phyloP scores from a whole-genome alignment of 2,797 vertebrate species.

The Alcedo atthis region DNA sequence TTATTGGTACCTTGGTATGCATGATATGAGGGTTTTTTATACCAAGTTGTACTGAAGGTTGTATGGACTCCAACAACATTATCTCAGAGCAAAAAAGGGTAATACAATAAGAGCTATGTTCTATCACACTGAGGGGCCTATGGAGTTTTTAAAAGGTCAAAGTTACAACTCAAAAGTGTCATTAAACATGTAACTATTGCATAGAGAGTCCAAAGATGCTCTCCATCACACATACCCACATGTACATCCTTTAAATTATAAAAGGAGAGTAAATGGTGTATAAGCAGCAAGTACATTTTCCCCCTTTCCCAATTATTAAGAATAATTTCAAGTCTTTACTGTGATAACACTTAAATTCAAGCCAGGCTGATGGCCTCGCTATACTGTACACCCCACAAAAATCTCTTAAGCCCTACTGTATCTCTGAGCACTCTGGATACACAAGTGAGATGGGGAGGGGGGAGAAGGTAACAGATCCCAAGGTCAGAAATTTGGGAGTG shows the following conservation, averaged over 20 bases:
- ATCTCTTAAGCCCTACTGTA: neutral
- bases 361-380: neutral
- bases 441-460: neutral
- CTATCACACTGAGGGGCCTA: neutral
- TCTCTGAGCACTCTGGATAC: neutral
- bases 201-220: neutral
- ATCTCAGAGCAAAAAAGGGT: too few species aligned
- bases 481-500: neutral
- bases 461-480: neutral
- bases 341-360: neutral
- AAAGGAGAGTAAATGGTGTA: neutral
- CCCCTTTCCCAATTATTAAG: neutral
- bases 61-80: neutral
- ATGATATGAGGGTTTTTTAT: rapidly evolving
- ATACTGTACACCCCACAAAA: neutral
- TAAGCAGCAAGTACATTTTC: neutral
- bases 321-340: neutral
- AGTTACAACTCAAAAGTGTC: neutral
- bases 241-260: neutral
- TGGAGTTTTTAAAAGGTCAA: neutral
- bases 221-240: neutral
- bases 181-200: neutral
- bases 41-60: neutral
- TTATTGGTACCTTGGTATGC: rapidly evolving
- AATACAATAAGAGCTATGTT: neutral